Percentiles rank a stretch among this genome's conserved stretches.
These are phyloP conservation scores for Chionomys nivalis DNA, from an alignment of 2,113 vertebrate species.

Conservation along the genomic window DNA sequence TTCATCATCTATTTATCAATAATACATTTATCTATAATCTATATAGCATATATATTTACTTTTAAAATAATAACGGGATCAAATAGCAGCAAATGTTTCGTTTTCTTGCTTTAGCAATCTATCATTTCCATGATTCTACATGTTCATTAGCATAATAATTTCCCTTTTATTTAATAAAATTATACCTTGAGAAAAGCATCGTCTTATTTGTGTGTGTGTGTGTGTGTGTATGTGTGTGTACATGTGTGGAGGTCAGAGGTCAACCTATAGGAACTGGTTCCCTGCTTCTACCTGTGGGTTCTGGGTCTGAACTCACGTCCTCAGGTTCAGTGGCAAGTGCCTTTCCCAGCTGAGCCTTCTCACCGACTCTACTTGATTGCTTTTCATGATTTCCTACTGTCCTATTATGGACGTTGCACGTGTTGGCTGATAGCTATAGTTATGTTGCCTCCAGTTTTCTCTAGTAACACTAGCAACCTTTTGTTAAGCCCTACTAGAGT, in stretches of 20 bases:
- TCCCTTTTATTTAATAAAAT: not conserved
- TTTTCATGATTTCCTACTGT: slow-evolving; percentile 16
- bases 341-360: not conserved
- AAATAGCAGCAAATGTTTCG: not conserved
- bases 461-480: slow-evolving; percentile 5
- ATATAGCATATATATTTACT: not conserved
- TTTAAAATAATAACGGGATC: slow-evolving; percentile 6
- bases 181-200: not conserved
- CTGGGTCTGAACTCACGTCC: not conserved
- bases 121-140: not conserved
- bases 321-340: not conserved
- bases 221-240: not conserved
- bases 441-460: slow-evolving; percentile 34
- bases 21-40: not conserved
- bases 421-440: not conserved
- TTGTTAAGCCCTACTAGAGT: not conserved
- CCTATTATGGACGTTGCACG: slow-evolving; percentile 1
- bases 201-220: not conserved
- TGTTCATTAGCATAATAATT: not conserved
- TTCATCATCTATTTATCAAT: not conserved
- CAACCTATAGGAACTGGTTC: not conserved
- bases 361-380: not conserved
- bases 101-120: slow-evolving; percentile 8
- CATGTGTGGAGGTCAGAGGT: not conserved
- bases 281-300: not conserved